phyloP scores from a whole-genome alignment of 1,140 invertebrate genomes.

The Nymphalis io region DNA sequence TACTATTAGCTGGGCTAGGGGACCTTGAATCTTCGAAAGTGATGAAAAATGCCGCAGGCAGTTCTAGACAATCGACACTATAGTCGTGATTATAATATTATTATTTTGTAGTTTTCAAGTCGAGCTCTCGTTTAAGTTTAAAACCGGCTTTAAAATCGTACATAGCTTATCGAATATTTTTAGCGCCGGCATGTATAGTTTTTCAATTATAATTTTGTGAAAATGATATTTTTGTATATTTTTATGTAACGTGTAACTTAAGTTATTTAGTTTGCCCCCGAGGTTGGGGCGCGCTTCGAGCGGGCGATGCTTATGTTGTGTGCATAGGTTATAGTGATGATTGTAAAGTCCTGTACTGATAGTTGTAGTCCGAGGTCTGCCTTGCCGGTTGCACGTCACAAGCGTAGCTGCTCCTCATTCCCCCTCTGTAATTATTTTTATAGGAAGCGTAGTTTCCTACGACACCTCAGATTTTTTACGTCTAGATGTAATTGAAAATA shows the following conservation, averaged over 20 bases:
- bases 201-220: slow-evolving; percentile 76
- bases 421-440: slow-evolving; percentile 78
- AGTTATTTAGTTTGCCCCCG: slow-evolving; percentile 58
- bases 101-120: slow-evolving; percentile 74
- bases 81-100: slow-evolving; percentile 76
- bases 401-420: slow-evolving; percentile 78
- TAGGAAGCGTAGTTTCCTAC: slow-evolving; percentile 80
- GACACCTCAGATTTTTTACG: slow-evolving; percentile 80
- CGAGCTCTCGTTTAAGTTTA: slow-evolving; percentile 78
- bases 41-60: slow-evolving; percentile 73
- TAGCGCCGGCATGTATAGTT: slow-evolving; percentile 78
- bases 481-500: slow-evolving; percentile 81
- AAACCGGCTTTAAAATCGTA: slow-evolving; percentile 73
- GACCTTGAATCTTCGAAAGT: slow-evolving; percentile 77
- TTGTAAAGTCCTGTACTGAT: slow-evolving; percentile 79
- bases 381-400: slow-evolving; percentile 76
- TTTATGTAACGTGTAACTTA: slow-evolving; percentile 75
- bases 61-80: slow-evolving; percentile 79
- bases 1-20: slow-evolving; percentile 79
- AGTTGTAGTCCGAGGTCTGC: slow-evolving; percentile 73
- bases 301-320: slow-evolving; percentile 67
- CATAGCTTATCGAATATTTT: slow-evolving; percentile 76
- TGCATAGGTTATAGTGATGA: slow-evolving; percentile 74
- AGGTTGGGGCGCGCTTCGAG: slow-evolving; percentile 35
- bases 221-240: slow-evolving; percentile 80